Evolutionary conservation across 64 coral and sea anemone genomes (phyloP), one percentile per base, ranked within the genome.

Genomic region (Stichodactyla helianthus): DNA sequence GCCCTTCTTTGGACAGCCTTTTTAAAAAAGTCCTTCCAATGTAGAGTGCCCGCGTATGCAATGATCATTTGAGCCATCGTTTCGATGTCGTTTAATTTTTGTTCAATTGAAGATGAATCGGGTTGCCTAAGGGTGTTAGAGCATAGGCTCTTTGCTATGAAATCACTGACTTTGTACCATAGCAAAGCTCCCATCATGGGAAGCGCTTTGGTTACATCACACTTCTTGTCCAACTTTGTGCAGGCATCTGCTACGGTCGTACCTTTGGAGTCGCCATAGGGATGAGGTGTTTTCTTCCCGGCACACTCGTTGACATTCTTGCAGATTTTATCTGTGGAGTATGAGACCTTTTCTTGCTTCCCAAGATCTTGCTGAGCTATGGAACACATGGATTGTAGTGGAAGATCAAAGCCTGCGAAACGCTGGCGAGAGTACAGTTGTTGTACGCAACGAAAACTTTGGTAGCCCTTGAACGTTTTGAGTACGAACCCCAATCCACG

Each of bases 151-250:
- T 53, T 53, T 23, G 86, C 86, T 54, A 88, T 88, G 51, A 88
- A 78, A 50, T 79, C 74, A 22, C 74, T 88, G 15, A 56, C 55
- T 56, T 79, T 88, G 70, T 88, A 88, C 86, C 86, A 88, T 7
- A 88, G 54, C 18, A 88, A 22, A 59, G 50, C 53, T 79, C 86
- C 86, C 86, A 88, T 88, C 86, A 88, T 88, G 9, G 86, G 74
- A 19, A 88, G 52, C 19, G 86, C 86, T 53, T 88, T 88, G 20
- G 7, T 23, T 13, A 88, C 86, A 79, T 88, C 86, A 88, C 86
- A 88, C 25, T 51, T 23, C 53, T 79, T 59, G 10, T 86, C 84
- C 12, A 79, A 71, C 50, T 17, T 31, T 22, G 20, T 51, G 26
- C 87, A 88, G 0, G 87, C 87, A 3, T 88, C 77, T 88, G 55